These are phyloP conservation scores for Merops nubicus DNA, from an alignment of 2,113 vertebrate genomes.

Conservation along the genomic window DNA sequence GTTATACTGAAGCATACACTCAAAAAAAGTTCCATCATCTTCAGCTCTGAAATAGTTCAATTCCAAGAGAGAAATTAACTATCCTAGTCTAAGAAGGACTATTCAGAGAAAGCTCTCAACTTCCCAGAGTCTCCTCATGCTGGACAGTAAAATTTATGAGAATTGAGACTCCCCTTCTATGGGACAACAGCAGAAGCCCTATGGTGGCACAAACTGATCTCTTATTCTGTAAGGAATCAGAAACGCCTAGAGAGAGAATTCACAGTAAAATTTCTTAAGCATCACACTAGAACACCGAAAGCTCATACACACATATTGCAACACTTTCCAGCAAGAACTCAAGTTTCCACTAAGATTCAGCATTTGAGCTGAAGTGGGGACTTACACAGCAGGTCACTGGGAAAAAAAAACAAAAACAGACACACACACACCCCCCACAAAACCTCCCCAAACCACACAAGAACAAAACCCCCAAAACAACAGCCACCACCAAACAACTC, in stretches of 20 bases:
- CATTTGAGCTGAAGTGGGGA: background rate
- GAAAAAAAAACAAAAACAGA: background rate
- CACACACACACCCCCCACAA: too few relatives aligned
- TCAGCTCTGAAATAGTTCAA: background rate
- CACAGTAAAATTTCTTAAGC: background rate
- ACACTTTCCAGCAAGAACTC: background rate
- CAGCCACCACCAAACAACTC: fast-evolving
- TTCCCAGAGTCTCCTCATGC: background rate
- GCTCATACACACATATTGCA: background rate
- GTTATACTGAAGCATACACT: background rate
- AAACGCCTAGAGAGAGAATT: background rate
- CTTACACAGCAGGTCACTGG: background rate
- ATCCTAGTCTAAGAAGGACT: background rate
- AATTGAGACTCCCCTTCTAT: background rate
- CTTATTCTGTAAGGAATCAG: background rate
- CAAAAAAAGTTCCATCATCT: background rate
- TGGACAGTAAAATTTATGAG: background rate
- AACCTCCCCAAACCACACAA: background rate
- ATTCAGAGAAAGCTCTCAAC: background rate
- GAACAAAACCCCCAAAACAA: background rate
- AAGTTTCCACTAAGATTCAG: background rate
- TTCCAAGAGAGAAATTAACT: background rate
- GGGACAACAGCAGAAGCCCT: background rate
- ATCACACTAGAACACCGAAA: background rate
- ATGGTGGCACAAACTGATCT: background rate